Percentiles rank a stretch among this genome's conserved stretches.
phyloP scores from a whole-genome alignment of 2,888 invertebrate species.

The Pristionchus mayeri region DNA sequence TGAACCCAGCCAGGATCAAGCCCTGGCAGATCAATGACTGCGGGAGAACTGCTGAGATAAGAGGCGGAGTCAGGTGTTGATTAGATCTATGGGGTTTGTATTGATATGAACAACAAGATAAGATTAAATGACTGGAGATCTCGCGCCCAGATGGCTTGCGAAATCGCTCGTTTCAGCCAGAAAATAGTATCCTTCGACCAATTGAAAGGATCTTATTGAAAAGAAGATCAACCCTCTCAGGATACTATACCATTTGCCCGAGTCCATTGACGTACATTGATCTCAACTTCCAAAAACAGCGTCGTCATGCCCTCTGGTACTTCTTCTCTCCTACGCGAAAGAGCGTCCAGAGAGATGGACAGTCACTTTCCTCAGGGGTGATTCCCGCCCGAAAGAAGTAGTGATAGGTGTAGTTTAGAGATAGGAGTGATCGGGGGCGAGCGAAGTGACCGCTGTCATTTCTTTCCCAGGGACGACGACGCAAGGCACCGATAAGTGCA shows the following conservation, averaged over 20 bases:
- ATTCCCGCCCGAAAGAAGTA: background rate
- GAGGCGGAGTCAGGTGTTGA: background rate
- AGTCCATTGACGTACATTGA: no score
- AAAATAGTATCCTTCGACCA: no score
- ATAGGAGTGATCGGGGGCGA: background rate
- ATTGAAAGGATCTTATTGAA: no score
- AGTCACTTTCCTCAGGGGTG: background rate
- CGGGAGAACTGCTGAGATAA: no score
- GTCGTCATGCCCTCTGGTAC: background rate
- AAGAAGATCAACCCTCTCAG: no score
- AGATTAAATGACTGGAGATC: background rate
- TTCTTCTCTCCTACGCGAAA: background rate
- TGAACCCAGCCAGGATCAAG: no score
- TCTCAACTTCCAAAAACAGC: no score
- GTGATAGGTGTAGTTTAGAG: background rate
- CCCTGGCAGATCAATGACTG: no score
- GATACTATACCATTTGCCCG: no score
- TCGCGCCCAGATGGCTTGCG: background rate
- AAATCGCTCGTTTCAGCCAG: background rate
- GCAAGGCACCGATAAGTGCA: slow-evolving; percentile 15
- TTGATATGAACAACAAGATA: background rate
- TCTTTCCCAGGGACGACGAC: no score
- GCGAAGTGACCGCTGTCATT: slow-evolving; percentile 9
- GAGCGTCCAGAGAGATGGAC: background rate
- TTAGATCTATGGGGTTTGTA: background rate